These are phyloP conservation scores for Netelia virgata DNA, from an alignment of 2,888 invertebrate genomes.

Conservation along the genomic window DNA sequence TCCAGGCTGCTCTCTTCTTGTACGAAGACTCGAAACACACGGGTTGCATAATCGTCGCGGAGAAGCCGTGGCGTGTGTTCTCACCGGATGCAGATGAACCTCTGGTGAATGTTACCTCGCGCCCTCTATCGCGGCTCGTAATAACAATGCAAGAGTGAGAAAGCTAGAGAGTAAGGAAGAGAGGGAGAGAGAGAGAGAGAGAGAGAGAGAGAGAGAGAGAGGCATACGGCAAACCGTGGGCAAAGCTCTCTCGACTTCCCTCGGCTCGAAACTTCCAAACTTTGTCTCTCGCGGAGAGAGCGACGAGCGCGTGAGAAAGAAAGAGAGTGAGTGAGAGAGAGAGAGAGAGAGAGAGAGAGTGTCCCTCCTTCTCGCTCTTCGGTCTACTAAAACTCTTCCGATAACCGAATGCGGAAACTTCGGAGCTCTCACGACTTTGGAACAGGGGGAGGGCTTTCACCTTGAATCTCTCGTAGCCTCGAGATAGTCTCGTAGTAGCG, in stretches of 20 bases:
- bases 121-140: conserved; percentile 33
- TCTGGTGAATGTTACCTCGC: conserved; percentile 47
- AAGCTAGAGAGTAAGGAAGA: conserved; percentile 20
- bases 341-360: background rate
- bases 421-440: conserved; percentile 33
- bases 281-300: conserved; percentile 21
- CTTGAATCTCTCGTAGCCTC: conserved; percentile 42
- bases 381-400: conserved; percentile 64
- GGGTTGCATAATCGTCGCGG: conserved; percentile 51
- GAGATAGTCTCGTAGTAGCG: conserved; percentile 55
- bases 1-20: conserved; percentile 48
- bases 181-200: conserved; percentile 19
- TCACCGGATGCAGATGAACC: conserved; percentile 71
- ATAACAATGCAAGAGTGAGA: conserved; percentile 38
- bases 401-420: conserved; percentile 68
- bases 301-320: conserved; percentile 5
- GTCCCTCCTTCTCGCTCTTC: conserved; percentile 26
- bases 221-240: conserved; percentile 45
- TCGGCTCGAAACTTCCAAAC: conserved; percentile 60
- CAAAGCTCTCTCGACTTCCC: conserved; percentile 41
- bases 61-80: conserved; percentile 24
- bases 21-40: background rate
- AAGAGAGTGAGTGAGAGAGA: conserved; percentile 2
- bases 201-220: conserved; percentile 18
- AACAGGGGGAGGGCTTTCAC: conserved; percentile 40